Evolutionary conservation across 2,797 vertebrate species (phyloP).

Genomic region (Pangasius djambal): DNA sequence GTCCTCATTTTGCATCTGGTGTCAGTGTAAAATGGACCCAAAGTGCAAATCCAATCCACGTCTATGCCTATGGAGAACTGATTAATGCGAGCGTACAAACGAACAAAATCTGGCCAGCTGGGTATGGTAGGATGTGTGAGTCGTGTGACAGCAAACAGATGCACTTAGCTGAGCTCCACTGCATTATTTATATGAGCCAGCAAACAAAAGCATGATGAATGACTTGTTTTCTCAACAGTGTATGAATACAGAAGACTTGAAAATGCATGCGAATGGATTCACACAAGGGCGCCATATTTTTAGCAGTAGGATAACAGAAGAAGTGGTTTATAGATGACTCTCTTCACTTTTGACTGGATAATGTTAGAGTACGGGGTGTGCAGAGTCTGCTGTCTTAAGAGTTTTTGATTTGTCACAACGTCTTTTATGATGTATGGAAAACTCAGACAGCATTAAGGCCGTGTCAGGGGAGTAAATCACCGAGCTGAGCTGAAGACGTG

Average conservation of each 20-base stretch:
- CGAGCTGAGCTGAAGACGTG: conserved; percentile 9
- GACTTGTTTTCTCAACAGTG: conserved; percentile 66
- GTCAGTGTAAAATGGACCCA: conserved; percentile 28
- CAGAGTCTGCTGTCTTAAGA: neutral
- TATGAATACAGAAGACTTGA: conserved; percentile 57
- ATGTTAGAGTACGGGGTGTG: neutral
- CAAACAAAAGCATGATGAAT: conserved; percentile 74
- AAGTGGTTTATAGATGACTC: neutral
- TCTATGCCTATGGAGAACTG: conserved; percentile 59
- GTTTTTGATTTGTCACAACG: neutral
- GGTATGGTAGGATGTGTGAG: conserved; percentile 21
- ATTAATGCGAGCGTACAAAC: conserved; percentile 64
- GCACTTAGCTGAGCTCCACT: conserved; percentile 56
- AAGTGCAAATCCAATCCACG: conserved; percentile 52
- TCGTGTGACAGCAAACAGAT: conserved; percentile 63
- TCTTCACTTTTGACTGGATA: neutral
- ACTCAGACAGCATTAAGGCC: conserved; percentile 44
- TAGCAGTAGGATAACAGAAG: conserved; percentile 3
- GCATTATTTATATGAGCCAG: conserved; percentile 72
- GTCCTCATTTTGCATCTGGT: neutral
- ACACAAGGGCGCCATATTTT: neutral
- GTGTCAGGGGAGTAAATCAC: conserved; percentile 55
- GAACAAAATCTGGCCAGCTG: conserved; percentile 53
- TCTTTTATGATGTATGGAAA: conserved; percentile 45
- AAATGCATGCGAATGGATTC: conserved; percentile 22